Evolutionary conservation across 92 coral and sea anemone genomes (phyloP), one percentile per base, ranked within the genome.

Genomic region (Parazoanthus darwini): DNA sequence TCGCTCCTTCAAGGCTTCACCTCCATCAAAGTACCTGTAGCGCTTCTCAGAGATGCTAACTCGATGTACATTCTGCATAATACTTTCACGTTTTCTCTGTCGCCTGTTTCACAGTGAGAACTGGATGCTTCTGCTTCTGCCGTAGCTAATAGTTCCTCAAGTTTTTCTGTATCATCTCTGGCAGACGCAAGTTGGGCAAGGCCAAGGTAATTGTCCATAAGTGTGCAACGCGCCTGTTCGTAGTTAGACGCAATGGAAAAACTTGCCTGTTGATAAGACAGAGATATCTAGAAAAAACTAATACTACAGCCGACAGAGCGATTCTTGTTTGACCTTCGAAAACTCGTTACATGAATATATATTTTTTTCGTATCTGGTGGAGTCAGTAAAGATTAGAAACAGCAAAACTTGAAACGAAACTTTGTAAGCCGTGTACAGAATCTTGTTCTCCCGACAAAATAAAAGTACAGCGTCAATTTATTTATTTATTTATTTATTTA

Each of bases 131-230:
- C 87, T 6, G 20, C 18, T 67, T 83, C 87, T 14, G 78, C 78
- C 29, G 70, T 84, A 18, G 37, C 87, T 0, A 71, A 1, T 13
- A 84, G 26, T 33, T 84, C 48, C 36, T 71, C 78, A 10, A 84
- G 67, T 20, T 46, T 44, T 22, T 84, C 79, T 29, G 79, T 15
- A 35, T 84, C 65, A 6, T 84, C 16, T 36, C 65, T 48, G 6
- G 0, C 7, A 25, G 66, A 67, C 16, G 87, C 87, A 10, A 84
- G 68, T 8, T 84, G 8, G 6, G 87, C 87, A 33, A 84, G 63
- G 43, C 87, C 87, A 70, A 84, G 79, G 23, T 84, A 72, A 36
- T 23, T 71, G 36, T 84, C 87, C 79, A 84, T 71, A 29, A 84
- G 71, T 5, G 68, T 46, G 8, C 8, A 0, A 48, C 67, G 74